Evolutionary conservation across 1,140 invertebrate genomes (phyloP), one percentile per base, ranked within the genome.

Genomic region (Drosophila biarmipes): DNA sequence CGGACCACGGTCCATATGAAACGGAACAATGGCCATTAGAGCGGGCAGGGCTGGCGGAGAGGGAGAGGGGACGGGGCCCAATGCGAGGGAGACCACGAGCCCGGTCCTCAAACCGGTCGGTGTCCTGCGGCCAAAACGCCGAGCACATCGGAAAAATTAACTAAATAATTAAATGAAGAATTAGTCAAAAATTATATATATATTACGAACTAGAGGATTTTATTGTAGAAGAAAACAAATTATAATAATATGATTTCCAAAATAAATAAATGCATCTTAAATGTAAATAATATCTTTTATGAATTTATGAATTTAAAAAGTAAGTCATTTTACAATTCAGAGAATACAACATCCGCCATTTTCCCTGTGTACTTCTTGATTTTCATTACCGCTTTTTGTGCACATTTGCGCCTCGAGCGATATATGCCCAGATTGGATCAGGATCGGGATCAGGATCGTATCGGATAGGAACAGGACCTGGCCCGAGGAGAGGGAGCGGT

Each of bases 1-100:
- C 17, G 29, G 29, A 19, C 17, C 14, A 34, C 34, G 17, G 19
- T 31, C 11, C 31, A 56, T 19, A 56, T 56, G 34, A 45, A 43
- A 66, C 45, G 40, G 56, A 76, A 77, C 73, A 77, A 84, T 75
- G 71, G 59, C 57, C 71, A 71, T 84, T 74, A 82, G 71, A 61
- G 63, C 27, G 57, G 45, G 42, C 40, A n/a, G 52, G 38, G 15
- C 14, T 8, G 15, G 29, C 15, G 21, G 34, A 38, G 29, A 52
- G 15, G 17, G 31, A 64, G 37, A 34, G 43, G 49, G 27, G 12
- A 34, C 51, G 49, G 27, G 12, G 15, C 40, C 10, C 38, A 45
- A 29, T 24, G 62, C 27, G 49, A 55, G 64, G 66, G 63, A 69
- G 66, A 69, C 37, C 57, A 42, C 17, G 27, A 46, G 52, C 34